Conservation (phyloP, 2,113 vertebrate species). For the Carollia perspicillata region DNA sequence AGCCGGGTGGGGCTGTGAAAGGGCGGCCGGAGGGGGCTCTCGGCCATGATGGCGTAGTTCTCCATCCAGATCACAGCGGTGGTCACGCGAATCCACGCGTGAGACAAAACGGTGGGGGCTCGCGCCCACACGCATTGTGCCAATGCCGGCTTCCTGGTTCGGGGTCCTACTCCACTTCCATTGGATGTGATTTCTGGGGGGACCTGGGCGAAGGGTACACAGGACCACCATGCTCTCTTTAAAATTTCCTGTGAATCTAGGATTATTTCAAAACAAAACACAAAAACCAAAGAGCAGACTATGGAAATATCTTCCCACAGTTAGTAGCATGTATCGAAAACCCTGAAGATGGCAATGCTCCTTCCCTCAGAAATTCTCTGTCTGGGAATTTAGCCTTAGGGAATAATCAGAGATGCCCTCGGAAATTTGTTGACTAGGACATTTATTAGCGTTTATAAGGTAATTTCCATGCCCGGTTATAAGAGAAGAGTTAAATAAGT, state of each 20-base stretch:
- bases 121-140: background rate
- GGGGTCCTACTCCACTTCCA: background rate
- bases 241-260: background rate
- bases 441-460: background rate
- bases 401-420: background rate
- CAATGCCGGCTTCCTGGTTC: background rate
- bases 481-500: background rate
- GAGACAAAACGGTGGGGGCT: background rate
- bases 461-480: background rate
- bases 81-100: accelerated
- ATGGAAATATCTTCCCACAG: background rate
- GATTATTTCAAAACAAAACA: background rate
- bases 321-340: background rate
- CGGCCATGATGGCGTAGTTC: accelerated
- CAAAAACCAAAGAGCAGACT: background rate
- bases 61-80: background rate
- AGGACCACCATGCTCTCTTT: background rate
- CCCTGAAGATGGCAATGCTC: background rate
- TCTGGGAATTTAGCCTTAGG: background rate
- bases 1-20: background rate
- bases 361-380: background rate
- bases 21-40: background rate
- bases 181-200: background rate
- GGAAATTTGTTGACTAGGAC: background rate
- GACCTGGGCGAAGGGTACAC: background rate